Evolutionary conservation across 2,888 invertebrate genomes (phyloP).

Genomic region (Megamerina dolium): DNA sequence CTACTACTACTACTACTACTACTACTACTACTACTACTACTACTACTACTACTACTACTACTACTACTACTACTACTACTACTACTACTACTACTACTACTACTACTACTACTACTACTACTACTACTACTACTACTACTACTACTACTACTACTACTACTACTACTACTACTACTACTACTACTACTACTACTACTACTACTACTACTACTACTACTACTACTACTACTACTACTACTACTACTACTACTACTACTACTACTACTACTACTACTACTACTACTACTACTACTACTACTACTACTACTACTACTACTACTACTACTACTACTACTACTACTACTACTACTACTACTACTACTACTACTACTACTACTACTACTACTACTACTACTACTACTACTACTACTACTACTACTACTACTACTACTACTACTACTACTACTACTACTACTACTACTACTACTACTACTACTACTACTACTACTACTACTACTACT

Average conservation of each 20-base stretch:
- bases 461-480: neutral
- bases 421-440: neutral
- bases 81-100: neutral
- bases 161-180: neutral
- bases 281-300: neutral
- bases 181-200: neutral
- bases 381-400: neutral
- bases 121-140: neutral
- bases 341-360: neutral
- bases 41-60: neutral
- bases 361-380: neutral
- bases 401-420: neutral
- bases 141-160: neutral
- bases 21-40: neutral
- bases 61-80: neutral
- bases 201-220: neutral
- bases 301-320: neutral
- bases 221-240: neutral
- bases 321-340: neutral
- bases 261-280: neutral
- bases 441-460: neutral
- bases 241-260: neutral
- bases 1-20: neutral
- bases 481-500: neutral
- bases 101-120: neutral